These are phyloP conservation scores for Brachystomella parvula DNA, from an alignment of 1,140 invertebrate species.

Conservation along the genomic window DNA sequence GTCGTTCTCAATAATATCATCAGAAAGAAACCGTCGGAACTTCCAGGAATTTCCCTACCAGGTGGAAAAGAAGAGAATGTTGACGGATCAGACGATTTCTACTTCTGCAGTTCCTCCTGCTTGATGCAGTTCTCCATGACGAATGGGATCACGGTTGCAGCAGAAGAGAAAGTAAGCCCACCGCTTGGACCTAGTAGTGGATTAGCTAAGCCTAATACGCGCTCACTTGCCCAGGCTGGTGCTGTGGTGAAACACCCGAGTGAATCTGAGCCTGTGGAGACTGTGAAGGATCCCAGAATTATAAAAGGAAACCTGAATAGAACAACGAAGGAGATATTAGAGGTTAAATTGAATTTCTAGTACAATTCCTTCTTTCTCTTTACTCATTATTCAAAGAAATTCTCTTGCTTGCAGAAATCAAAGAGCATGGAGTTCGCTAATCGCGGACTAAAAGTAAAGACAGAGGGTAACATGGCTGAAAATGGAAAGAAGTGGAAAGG, in stretches of 20 bases:
- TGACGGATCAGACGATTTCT: constrained; percentile 58
- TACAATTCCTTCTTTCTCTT: too few relatives aligned
- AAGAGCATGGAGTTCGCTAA: constrained; percentile 9
- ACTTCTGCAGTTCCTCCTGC: constrained; percentile 76
- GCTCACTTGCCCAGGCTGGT: constrained; percentile 46
- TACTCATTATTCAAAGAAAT: too few relatives aligned
- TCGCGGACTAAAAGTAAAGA: constrained; percentile 5
- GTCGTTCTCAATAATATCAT: constrained; percentile 74
- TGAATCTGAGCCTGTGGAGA: constrained; percentile 40
- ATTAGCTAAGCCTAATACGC: not conserved
- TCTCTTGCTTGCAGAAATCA: constrained; percentile 4
- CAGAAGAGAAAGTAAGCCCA: constrained; percentile 39
- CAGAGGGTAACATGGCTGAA: too few relatives aligned
- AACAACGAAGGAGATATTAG: constrained; percentile 21
- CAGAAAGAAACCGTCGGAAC: constrained; percentile 68
- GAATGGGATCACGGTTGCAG: constrained; percentile 47
- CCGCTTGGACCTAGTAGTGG: not conserved
- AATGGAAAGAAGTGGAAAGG: constrained; percentile 61
- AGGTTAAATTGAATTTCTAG: constrained; percentile 12
- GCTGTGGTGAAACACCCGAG: constrained; percentile 56
- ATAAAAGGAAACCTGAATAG: constrained; percentile 42
- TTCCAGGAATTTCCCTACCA: constrained; percentile 54
- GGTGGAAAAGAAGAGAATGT: constrained; percentile 48
- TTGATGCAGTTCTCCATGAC: constrained; percentile 70
- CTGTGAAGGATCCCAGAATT: constrained; percentile 30